Conservation (phyloP, 2,888 invertebrate species). For the Philereme transversata region DNA sequence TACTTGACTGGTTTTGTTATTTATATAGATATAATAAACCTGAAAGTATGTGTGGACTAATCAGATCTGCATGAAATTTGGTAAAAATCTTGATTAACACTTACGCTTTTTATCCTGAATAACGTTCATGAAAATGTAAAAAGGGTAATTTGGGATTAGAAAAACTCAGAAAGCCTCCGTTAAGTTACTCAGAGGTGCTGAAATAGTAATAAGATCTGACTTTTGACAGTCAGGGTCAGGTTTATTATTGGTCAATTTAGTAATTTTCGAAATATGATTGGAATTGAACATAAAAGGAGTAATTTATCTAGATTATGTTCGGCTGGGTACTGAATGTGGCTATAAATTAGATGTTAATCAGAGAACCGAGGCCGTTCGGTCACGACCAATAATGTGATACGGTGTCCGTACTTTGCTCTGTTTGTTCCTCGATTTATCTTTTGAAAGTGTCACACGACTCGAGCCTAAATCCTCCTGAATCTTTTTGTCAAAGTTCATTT, state of each 20-base stretch:
- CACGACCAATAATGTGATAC: conserved; percentile 50
- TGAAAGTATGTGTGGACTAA: no score
- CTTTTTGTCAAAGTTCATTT: not conserved
- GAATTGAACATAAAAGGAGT: conserved; percentile 37
- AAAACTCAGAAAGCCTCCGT: no score
- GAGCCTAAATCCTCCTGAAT: not conserved
- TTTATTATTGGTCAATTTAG: not conserved
- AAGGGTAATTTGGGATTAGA: no score
- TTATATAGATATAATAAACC: no score
- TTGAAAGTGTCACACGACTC: conserved; percentile 42
- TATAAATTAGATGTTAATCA: conserved; percentile 54
- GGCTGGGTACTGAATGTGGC: conserved; percentile 51
- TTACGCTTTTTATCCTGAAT: no score
- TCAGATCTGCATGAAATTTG: no score
- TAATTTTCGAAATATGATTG: conserved; percentile 19
- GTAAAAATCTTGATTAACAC: no score
- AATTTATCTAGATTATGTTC: conserved; percentile 62
- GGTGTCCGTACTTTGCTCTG: conserved; percentile 37
- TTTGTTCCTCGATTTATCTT: conserved; percentile 45
- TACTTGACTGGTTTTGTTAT: no score
- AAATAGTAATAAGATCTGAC: no score
- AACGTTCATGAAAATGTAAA: no score
- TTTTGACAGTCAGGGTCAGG: not conserved
- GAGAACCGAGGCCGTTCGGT: conserved; percentile 47
- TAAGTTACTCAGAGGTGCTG: no score